Evolutionary conservation across 2,888 invertebrate species (phyloP).

Genomic region (Aporophyla lueneburgensis): DNA sequence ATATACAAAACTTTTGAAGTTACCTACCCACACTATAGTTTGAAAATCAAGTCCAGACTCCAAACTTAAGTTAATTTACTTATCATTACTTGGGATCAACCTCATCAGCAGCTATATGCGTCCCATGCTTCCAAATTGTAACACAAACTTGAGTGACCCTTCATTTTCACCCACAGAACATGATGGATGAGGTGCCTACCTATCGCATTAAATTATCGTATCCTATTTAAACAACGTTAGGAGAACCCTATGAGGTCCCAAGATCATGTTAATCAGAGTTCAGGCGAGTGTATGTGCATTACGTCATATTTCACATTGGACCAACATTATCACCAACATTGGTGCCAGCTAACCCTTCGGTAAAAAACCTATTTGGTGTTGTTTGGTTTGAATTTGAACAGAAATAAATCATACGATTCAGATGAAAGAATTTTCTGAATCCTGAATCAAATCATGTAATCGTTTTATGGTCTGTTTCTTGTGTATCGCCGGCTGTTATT

Average conservation of each 20-base stretch:
- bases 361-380: not conserved
- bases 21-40: not conserved
- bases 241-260: conserved; percentile 45
- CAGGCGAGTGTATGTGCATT: conserved; percentile 36
- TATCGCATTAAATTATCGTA: conserved; percentile 65
- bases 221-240: conserved; percentile 60
- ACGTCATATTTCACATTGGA: conserved; percentile 31
- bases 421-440: not conserved
- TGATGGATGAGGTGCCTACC: conserved; percentile 67
- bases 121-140: conserved; percentile 35
- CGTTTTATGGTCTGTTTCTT: not conserved
- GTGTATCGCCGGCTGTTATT: not conserved
- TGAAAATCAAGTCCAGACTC: conserved; percentile 15
- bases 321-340: conserved; percentile 11
- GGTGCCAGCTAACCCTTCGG: not conserved
- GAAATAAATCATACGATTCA: conserved; percentile 4
- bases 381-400: not conserved
- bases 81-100: conserved; percentile 43
- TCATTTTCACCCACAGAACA: conserved; percentile 50
- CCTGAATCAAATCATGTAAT: not conserved
- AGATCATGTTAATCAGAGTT: conserved; percentile 50
- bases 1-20: not conserved
- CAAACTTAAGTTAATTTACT: conserved; percentile 37
- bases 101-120: conserved; percentile 29
- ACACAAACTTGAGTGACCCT: conserved; percentile 43